These are phyloP conservation scores for Brachyopa scutellaris DNA, from an alignment of 2,888 invertebrate genomes.

Conservation along the genomic window DNA sequence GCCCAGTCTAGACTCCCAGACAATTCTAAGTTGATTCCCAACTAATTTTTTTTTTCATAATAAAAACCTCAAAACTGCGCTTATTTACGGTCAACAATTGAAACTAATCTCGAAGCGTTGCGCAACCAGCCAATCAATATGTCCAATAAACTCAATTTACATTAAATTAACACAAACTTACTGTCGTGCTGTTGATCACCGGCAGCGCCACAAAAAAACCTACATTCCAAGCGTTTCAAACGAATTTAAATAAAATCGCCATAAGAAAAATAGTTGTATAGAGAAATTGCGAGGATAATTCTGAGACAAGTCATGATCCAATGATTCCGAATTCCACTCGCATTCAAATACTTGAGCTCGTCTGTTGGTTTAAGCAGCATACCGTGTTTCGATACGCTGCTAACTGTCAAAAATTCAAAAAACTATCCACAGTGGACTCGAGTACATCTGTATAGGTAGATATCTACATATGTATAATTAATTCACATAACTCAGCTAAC, in stretches of 20 bases:
- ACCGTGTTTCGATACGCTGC: neutral
- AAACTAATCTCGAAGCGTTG: neutral
- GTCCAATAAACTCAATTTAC: slow-evolving; percentile 5
- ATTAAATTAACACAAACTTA: neutral
- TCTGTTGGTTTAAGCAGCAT: neutral
- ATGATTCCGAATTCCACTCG: slow-evolving; percentile 16
- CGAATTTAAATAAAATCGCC: slow-evolving; percentile 33
- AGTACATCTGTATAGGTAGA: too few species aligned
- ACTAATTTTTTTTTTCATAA: too few species aligned
- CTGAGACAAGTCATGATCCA: slow-evolving; percentile 38
- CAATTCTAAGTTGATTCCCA: too few species aligned
- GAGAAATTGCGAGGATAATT: slow-evolving; percentile 31
- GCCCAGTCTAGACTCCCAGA: too few species aligned
- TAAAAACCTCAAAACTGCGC: too few species aligned
- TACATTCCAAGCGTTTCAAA: slow-evolving; percentile 9
- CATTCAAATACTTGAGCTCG: slow-evolving; percentile 1
- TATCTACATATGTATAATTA: too few species aligned
- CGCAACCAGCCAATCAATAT: neutral
- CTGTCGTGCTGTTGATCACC: neutral
- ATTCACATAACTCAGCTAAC: slow-evolving; percentile 36
- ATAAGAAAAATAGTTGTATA: slow-evolving; percentile 8
- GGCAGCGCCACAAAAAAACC: neutral
- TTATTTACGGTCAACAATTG: neutral
- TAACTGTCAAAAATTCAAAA: neutral
- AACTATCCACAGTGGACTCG: neutral